Conservation (phyloP, 2,888 invertebrate genomes). For the Ichneumoninae sp. region DNA sequence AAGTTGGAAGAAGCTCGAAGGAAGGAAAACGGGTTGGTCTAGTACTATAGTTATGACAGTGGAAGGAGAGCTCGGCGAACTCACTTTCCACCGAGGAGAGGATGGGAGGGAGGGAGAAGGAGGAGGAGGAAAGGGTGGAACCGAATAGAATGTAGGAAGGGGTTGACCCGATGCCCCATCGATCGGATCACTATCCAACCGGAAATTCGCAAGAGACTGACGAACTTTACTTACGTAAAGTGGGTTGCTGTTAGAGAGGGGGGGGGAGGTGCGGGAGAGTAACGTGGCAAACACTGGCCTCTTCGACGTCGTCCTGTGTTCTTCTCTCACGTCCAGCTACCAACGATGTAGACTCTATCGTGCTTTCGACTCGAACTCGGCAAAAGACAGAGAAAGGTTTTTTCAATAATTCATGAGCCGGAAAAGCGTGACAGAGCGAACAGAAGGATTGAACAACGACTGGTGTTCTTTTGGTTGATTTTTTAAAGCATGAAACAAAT, state of each 20-base stretch:
- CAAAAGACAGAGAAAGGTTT: slow-evolving; percentile 12
- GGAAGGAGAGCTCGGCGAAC: background rate
- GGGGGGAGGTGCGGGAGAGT: slow-evolving; percentile 29
- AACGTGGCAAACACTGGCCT: slow-evolving; percentile 52
- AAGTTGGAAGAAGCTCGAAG: slow-evolving; percentile 19
- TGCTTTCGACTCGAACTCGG: slow-evolving; percentile 20
- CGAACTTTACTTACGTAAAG: slow-evolving; percentile 47
- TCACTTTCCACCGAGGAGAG: slow-evolving; percentile 19
- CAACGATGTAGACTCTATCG: slow-evolving; percentile 36
- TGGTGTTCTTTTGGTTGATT: background rate
- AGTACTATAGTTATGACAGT: background rate
- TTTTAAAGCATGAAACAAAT: background rate
- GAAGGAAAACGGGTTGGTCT: slow-evolving; percentile 8
- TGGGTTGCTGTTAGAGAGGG: slow-evolving; percentile 28
- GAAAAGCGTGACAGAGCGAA: slow-evolving; percentile 9
- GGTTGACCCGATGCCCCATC: slow-evolving; percentile 59
- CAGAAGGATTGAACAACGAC: background rate
- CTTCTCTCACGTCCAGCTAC: slow-evolving; percentile 40
- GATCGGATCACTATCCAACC: slow-evolving; percentile 58
- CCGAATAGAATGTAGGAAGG: slow-evolving; percentile 35
- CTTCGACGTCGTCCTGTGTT: slow-evolving; percentile 20
- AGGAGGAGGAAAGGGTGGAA: slow-evolving; percentile 20
- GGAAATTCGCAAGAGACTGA: slow-evolving; percentile 53
- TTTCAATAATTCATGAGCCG: slow-evolving; percentile 38
- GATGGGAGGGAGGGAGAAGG: background rate